These are phyloP conservation scores for Encarsia formosa DNA, from an alignment of 2,888 invertebrate species.

Conservation along the genomic window DNA sequence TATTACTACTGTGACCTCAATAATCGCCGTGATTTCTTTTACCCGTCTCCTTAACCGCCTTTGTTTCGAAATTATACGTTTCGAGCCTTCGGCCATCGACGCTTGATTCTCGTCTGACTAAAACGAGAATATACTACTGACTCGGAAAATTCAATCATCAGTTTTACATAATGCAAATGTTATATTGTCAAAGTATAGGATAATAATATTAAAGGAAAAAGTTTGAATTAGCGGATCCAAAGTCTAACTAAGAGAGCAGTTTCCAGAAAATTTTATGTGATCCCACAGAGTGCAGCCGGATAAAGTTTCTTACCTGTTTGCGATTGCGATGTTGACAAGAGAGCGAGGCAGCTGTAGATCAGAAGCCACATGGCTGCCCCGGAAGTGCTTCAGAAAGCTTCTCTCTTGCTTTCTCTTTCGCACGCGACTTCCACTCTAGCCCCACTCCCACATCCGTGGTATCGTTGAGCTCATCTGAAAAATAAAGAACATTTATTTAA, in stretches of 20 bases:
- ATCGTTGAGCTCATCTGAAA: conserved; percentile 42
- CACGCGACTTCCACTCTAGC: conserved; percentile 32
- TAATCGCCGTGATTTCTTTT: conserved; percentile 30
- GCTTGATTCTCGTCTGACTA: background rate
- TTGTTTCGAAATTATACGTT: background rate
- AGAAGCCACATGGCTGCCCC: conserved; percentile 48
- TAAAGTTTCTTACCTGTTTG: conserved; percentile 44
- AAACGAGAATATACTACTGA: background rate
- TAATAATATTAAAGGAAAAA: no score
- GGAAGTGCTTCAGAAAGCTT: conserved; percentile 26
- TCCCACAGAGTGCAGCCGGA: no score
- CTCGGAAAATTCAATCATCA: background rate
- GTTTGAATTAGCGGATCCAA: no score
- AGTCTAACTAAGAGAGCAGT: no score
- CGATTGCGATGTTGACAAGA: conserved; percentile 43
- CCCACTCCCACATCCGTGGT: conserved; percentile 39
- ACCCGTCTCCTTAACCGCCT: background rate
- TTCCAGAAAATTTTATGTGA: no score
- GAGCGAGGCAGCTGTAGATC: conserved; percentile 46
- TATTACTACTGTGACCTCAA: conserved; percentile 39
- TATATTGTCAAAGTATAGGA: background rate
- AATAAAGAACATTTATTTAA: background rate
- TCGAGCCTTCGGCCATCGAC: no score
- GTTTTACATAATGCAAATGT: background rate
- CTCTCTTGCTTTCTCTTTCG: no score